A percentile compares a stretch with the other conserved stretches of the same genome.
Evolutionary conservation across 2,113 vertebrate genomes (phyloP).

Genomic region (Sinocyclocheilus maitianheensis): DNA sequence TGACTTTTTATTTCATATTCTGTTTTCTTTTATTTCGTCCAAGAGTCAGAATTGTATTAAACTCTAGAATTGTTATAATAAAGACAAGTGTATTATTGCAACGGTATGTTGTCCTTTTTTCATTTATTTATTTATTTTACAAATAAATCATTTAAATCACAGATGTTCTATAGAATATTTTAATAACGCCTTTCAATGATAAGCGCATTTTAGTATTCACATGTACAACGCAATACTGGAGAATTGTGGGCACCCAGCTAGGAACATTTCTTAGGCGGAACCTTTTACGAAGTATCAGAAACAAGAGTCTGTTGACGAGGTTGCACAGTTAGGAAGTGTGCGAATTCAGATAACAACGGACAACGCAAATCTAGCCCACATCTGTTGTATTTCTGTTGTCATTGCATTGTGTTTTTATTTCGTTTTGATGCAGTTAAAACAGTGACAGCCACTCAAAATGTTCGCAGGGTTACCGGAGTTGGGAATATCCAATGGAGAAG

Average conservation of each 20-base stretch:
- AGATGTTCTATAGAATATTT: neutral
- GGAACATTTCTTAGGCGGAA: slow-evolving; percentile 50
- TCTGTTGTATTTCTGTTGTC: neutral
- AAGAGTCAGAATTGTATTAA: neutral
- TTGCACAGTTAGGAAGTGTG: slow-evolving; percentile 58
- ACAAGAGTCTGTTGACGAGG: slow-evolving; percentile 53
- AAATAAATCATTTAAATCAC: neutral
- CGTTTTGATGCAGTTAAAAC: neutral
- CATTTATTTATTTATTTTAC: neutral
- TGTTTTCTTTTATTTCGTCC: neutral
- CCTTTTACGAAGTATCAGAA: slow-evolving; percentile 11
- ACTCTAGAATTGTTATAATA: neutral
- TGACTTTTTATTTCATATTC: neutral
- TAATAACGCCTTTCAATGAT: neutral
- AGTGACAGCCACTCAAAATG: slow-evolving; percentile 65
- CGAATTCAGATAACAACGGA: neutral
- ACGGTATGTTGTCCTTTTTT: neutral
- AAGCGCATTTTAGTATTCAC: neutral
- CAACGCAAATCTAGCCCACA: slow-evolving; percentile 1
- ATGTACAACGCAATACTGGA: neutral
- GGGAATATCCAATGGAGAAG: slow-evolving; percentile 94
- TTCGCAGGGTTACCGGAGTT: slow-evolving; percentile 93
- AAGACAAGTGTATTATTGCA: neutral
- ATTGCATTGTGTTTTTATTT: neutral
- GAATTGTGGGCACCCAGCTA: neutral